Conservation (phyloP, 1,140 invertebrate genomes). For the Drosophila paulistorum region DNA sequence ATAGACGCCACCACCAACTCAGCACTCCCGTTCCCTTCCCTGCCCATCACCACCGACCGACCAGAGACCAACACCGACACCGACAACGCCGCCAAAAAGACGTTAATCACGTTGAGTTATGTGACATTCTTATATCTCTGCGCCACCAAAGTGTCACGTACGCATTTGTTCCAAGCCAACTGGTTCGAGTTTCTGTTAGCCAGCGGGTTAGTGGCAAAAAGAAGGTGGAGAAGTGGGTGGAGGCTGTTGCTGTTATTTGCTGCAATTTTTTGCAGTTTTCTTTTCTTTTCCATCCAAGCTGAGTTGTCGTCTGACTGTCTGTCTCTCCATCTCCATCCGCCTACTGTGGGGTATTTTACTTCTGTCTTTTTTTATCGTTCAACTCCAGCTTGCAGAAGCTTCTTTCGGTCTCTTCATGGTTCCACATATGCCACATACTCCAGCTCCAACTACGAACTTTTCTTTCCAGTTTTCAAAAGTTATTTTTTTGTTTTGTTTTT, state of each 20-base stretch:
- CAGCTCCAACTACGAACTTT: background rate
- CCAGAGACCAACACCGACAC: background rate
- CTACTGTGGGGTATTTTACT: background rate
- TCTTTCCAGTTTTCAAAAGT: constrained; percentile 52
- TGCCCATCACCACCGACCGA: background rate
- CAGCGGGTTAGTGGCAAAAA: background rate
- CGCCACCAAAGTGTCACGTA: constrained; percentile 80
- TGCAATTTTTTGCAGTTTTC: constrained; percentile 72
- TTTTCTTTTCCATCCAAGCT: constrained; percentile 21
- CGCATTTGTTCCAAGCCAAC: constrained; percentile 72
- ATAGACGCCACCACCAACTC: constrained; percentile 1
- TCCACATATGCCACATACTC: constrained; percentile 63
- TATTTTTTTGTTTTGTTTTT: constrained; percentile 38
- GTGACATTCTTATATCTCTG: constrained; percentile 79
- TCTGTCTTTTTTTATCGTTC: constrained; percentile 6
- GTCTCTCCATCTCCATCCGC: background rate
- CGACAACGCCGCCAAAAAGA: constrained; percentile 56
- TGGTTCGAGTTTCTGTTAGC: constrained; percentile 22
- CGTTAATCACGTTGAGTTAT: constrained; percentile 80
- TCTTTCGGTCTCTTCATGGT: constrained; percentile 2
- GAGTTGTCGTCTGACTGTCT: background rate
- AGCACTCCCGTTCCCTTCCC: background rate
- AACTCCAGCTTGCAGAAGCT: constrained; percentile 28
- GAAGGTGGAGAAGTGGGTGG: constrained; percentile 14
- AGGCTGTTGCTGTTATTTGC: constrained; percentile 53